Evolutionary conservation across 2,113 vertebrate species (phyloP).

Genomic region (Laticauda colubrina): DNA sequence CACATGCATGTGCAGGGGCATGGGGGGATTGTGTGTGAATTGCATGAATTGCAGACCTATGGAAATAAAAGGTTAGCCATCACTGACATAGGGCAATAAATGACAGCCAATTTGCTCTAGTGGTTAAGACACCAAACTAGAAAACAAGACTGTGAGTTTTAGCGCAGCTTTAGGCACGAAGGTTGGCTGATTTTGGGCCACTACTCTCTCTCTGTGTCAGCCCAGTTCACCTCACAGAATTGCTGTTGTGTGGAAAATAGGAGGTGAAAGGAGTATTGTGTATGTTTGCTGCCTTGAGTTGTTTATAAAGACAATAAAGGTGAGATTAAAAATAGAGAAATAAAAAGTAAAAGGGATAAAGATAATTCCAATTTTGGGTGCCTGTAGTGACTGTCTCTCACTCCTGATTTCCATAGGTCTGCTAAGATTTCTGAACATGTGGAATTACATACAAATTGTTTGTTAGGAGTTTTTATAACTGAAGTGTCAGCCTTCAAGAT

Average conservation of each 20-base stretch:
- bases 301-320: not conserved
- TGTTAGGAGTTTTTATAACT: not conserved
- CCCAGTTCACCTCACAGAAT: not conserved
- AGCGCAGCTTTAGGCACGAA: not conserved
- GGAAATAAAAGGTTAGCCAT: too few relatives aligned
- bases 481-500: too few relatives aligned
- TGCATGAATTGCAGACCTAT: too few relatives aligned
- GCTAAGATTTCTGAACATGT: not conserved
- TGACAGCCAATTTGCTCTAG: not conserved
- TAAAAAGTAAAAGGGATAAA: not conserved
- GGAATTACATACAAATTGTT: not conserved
- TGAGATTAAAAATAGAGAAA: not conserved
- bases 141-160: not conserved
- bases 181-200: not conserved
- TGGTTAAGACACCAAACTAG: not conserved
- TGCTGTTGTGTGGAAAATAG: not conserved
- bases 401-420: not conserved
- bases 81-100: not conserved
- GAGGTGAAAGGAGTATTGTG: not conserved
- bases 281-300: not conserved
- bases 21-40: too few relatives aligned
- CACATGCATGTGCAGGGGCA: too few relatives aligned
- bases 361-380: not conserved
- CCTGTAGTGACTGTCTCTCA: not conserved
- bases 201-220: not conserved